A percentile compares a stretch with the other conserved stretches of the same genome.
phyloP scores from a whole-genome alignment of 2,888 invertebrate genomes.

The Eumacrocentrus americanus region DNA sequence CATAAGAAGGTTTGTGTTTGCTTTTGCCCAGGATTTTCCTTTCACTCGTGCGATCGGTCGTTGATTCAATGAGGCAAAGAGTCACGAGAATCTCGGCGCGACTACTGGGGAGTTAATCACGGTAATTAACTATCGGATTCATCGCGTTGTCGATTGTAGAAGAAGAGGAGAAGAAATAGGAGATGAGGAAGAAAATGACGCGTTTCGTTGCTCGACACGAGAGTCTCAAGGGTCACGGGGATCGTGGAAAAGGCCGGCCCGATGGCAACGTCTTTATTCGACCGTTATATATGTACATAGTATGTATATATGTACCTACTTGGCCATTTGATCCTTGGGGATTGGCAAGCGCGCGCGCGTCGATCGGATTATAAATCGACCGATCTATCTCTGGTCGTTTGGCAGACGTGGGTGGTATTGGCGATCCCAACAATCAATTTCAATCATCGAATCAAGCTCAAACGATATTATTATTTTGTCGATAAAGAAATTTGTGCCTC shows the following conservation, averaged over 20 bases:
- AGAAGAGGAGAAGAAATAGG: slow-evolving; percentile 9
- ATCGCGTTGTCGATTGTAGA: slow-evolving; percentile 9
- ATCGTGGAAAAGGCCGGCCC: slow-evolving; percentile 30
- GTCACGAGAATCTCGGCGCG: slow-evolving; percentile 2
- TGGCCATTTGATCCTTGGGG: slow-evolving; percentile 27
- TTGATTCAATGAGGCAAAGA: neutral
- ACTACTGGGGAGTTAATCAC: slow-evolving; percentile 27
- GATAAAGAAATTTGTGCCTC: no score
- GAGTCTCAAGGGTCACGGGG: slow-evolving; percentile 16
- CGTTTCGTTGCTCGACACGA: slow-evolving; percentile 24
- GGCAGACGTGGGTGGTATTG: slow-evolving; percentile 23
- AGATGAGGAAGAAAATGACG: slow-evolving; percentile 36
- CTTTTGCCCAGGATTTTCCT: neutral
- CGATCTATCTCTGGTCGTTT: slow-evolving; percentile 5
- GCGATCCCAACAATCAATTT: slow-evolving; percentile 11
- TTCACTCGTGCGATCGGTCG: neutral
- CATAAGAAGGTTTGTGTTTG: neutral
- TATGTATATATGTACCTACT: slow-evolving; percentile 15
- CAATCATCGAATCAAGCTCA: slow-evolving; percentile 9
- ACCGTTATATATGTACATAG: slow-evolving; percentile 23
- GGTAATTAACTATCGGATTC: slow-evolving; percentile 38
- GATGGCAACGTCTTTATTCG: slow-evolving; percentile 29
- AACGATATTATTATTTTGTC: neutral
- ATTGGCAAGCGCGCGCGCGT: slow-evolving; percentile 17
- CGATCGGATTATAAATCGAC: slow-evolving; percentile 28